Base-by-base conservation (phyloP, 2,797 vertebrate genomes). In the Halcyon leucocephala region DNA sequence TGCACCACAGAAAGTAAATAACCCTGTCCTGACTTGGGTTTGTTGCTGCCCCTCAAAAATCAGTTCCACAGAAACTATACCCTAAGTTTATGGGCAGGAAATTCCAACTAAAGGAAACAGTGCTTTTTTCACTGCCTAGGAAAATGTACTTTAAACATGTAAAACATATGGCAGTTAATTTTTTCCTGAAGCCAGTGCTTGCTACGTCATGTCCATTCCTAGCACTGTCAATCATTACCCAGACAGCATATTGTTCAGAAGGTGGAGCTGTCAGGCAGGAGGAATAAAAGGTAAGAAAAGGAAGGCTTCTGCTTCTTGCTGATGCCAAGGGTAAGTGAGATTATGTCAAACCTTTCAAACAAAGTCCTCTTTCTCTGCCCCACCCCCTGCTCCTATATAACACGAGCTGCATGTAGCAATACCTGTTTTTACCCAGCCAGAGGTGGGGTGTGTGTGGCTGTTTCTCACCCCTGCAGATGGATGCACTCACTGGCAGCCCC, bases 181-280 rank as follows among this genome's bases (percentile, higher is more conserved):
- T 80, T 93, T 90, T 64, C 64, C 67, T 19, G 20, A 48, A 89
- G 67, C 69, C 71, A 78, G 80, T 4, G 3, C 87, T 80, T 90
- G 41, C 76, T 87, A 31, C 69, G 89, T 85, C 88, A 20, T 19
- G 74, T 74, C 93, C 69, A 51, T 89, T 91, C 85, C 83, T 29
- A 35, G 81, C 7, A 92, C 92, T 97, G 95, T 97, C 97, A 98
- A 96, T 98, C 89, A 97, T 97, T 98, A 97, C 80, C 96, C 81
- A 96, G 91, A 46, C 95, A 55, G 91, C 95, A 26, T 42, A 72
- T 95, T 73, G 86, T 94, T 97, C 91, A 73, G 96, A 93, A 95
- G 96, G 97, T 97, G 97, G 97, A 97, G 96, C 88, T 86, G 80
- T 91, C 84, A 93, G 90, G 86, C 83, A 96, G 80, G 61, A 78